Conservation (phyloP, 2,797 vertebrate species). For the Anas flavirostris region DNA sequence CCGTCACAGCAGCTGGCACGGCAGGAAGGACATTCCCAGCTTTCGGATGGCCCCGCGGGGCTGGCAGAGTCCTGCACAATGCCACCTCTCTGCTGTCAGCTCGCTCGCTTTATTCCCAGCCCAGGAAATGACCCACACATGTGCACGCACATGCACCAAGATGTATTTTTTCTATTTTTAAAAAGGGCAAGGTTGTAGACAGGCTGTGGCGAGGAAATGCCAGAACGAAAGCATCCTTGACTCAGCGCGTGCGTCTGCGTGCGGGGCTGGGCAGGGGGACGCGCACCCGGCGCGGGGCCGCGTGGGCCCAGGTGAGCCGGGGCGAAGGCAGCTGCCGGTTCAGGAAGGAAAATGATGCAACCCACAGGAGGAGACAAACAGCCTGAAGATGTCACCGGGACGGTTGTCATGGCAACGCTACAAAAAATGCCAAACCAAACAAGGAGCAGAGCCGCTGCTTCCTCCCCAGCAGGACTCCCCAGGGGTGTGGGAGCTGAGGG, state of each 20-base stretch:
- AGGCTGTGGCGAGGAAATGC: neutral
- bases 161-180: neutral
- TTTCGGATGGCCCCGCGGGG: neutral
- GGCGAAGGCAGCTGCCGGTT: neutral
- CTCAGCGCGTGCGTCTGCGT: fast-evolving
- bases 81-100: conserved; percentile 30
- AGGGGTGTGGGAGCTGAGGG: fast-evolving
- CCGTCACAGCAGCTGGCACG: neutral
- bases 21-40: neutral
- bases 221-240: fast-evolving
- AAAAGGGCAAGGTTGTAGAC: neutral
- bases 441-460: neutral
- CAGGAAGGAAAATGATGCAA: neutral
- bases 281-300: fast-evolving
- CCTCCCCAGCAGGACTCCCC: neutral
- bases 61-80: neutral
- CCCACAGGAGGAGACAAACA: neutral
- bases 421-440: neutral
- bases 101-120: neutral
- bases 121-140: neutral
- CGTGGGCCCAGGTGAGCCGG: neutral
- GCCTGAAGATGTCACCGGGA: conserved; percentile 20
- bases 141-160: neutral
- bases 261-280: neutral
- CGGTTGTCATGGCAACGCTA: conserved; percentile 27